Percentiles rank a stretch among this genome's conserved stretches.
Evolutionary conservation across 2,113 vertebrate genomes (phyloP).

Genomic region (Laterallus jamaicensis): DNA sequence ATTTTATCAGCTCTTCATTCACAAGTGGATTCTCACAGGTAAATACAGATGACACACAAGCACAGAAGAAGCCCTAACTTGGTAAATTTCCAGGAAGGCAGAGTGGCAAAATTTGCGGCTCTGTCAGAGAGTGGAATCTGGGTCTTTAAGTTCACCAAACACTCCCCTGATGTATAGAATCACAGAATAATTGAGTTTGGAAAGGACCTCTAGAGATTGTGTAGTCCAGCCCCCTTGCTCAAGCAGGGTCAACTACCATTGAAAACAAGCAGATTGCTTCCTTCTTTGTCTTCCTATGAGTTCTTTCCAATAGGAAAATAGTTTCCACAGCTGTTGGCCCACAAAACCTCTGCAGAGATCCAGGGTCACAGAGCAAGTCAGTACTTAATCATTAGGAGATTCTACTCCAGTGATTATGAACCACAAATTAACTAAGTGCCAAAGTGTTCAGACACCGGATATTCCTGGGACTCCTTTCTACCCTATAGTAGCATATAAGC

Average conservation of each 20-base stretch:
- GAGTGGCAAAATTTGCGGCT: background rate
- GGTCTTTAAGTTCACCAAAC: background rate
- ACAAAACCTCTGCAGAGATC: background rate
- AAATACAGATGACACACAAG: background rate
- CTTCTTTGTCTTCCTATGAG: background rate
- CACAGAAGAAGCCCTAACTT: background rate
- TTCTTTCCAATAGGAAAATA: slow-evolving; percentile 26
- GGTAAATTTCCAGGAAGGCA: background rate
- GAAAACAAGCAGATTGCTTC: slow-evolving; percentile 14
- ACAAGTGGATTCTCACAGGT: background rate
- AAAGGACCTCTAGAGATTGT: background rate
- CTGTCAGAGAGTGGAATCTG: background rate
- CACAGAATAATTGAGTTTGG: background rate
- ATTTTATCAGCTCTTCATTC: background rate
- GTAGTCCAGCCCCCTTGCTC: background rate
- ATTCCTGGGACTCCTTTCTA: background rate
- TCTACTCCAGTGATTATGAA: background rate
- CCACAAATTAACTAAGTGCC: background rate
- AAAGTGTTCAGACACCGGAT: background rate
- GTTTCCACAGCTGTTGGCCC: slow-evolving; percentile 27
- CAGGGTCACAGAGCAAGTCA: slow-evolving; percentile 14
- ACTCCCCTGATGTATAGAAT: background rate
- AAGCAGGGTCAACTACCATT: background rate
- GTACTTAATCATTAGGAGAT: slow-evolving; percentile 20
- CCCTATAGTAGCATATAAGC: background rate